Evolutionary conservation across 2,888 invertebrate genomes (phyloP), one percentile per base, ranked within the genome.

Genomic region (Cosmorhoe ocellata): DNA sequence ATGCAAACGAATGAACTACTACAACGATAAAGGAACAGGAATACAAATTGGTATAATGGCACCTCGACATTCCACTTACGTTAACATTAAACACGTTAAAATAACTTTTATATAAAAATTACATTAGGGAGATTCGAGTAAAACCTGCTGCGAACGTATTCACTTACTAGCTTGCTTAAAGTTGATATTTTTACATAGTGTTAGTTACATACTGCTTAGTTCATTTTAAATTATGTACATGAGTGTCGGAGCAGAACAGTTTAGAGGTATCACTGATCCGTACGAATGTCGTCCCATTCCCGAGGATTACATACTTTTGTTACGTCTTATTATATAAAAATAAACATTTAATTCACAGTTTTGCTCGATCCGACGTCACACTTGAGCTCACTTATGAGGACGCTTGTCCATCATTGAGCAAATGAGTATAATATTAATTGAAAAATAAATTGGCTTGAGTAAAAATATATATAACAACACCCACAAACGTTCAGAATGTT

Each of bases 71-170:
- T 83, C 81, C 78, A 71, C 81, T 83, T 82, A 86, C 74, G 64
- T 79, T 81, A 71, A 79, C 68, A 78, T 81, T 81, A 78, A 78
- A 80, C 83, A 82, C 71, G 66, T 72, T 85, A 79, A 81, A 84
- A 83, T 80, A 83, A 80, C 67, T 73, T 52, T 79, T 74, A 79
- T 83, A 81, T 81, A 83, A 82, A 82, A 84, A 84, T 79, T 84
- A 86, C 82, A 81, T 84, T 82, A 87, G 71, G 74, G 86, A 89
- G 88, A 86, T 87, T 89, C 81, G 76, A 83, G 73, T 84, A 81
- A 82, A 86, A 84, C 73, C 80, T 81, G 76, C 69, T 67, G 68
- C 69, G 71, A 74, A 73, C 70, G 71, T 79, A 70, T 75, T 72
- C 71, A 75, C 59, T 67, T 73, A 39, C 74, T 72, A 36, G 38